phyloP scores from a whole-genome alignment of 2,113 vertebrate species.

The Otocyon megalotis region DNA sequence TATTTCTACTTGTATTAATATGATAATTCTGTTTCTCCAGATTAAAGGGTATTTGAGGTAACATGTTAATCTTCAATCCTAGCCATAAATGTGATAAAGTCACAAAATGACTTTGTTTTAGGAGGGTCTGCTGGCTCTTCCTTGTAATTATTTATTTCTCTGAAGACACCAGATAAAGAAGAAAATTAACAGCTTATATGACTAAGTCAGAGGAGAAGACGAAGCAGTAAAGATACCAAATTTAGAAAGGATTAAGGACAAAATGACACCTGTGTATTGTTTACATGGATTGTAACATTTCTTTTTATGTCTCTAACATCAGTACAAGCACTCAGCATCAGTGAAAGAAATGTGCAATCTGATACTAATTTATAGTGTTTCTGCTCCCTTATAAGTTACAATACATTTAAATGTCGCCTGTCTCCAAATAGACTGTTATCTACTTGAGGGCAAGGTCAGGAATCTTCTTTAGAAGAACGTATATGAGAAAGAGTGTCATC shows the following conservation, averaged over 20 bases:
- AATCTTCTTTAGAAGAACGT: conserved; percentile 14
- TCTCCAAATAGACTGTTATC: background rate
- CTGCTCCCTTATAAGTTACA: background rate
- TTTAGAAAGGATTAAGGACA: conserved; percentile 52
- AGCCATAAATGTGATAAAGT: background rate
- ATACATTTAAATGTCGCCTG: background rate
- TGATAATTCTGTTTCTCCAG: conserved; percentile 24
- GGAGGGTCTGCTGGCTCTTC: background rate
- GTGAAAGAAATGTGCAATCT: background rate
- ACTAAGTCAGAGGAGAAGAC: background rate
- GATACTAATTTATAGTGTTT: background rate
- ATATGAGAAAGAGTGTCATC: background rate
- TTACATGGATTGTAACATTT: background rate
- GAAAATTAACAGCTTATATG: background rate
- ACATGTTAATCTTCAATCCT: background rate
- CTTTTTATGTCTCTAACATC: background rate
- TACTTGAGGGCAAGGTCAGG: background rate
- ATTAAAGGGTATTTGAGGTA: background rate
- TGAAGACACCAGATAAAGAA: background rate
- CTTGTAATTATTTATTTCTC: background rate
- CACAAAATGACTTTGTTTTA: conserved; percentile 35
- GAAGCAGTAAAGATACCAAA: background rate
- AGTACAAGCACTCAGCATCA: background rate
- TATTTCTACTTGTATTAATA: background rate
- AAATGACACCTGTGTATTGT: background rate